Evolutionary conservation across 1,140 invertebrate species (phyloP).

Genomic region (Drosophila punjabiensis): DNA sequence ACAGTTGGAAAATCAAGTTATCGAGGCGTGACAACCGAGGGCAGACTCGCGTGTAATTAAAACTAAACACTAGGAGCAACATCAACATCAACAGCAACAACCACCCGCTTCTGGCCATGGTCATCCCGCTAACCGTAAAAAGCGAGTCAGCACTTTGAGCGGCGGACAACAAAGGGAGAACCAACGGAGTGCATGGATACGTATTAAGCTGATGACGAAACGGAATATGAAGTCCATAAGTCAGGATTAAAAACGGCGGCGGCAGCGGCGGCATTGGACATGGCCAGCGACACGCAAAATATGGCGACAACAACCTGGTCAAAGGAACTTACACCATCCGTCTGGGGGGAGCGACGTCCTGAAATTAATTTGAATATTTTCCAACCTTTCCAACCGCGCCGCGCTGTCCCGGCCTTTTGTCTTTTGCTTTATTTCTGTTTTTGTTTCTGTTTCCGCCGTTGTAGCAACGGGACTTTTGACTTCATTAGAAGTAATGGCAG

Average conservation of each 20-base stretch:
- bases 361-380: conserved; percentile 82
- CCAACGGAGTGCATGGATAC: conserved; percentile 24
- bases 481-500: conserved; percentile 72
- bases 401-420: conserved; percentile 34
- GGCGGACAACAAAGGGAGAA: conserved; percentile 37
- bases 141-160: conserved; percentile 63
- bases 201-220: conserved; percentile 67
- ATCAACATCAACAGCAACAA: conserved; percentile 22
- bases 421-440: conserved; percentile 30
- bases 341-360: conserved; percentile 23
- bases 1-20: conserved; percentile 47
- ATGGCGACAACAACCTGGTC: conserved; percentile 62
- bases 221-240: conserved; percentile 69
- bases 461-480: conserved; percentile 54
- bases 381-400: conserved; percentile 42
- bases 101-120: conserved; percentile 20
- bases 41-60: conserved; percentile 77
- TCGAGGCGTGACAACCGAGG: conserved; percentile 54
- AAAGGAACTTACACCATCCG: conserved; percentile 40
- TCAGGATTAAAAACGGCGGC: conserved; percentile 73
- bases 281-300: conserved; percentile 65
- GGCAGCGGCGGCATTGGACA: background rate
- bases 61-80: conserved; percentile 69
- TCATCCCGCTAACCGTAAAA: conserved; percentile 28
- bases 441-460: conserved; percentile 43